These are phyloP conservation scores for Phylloscopus collybita DNA, from an alignment of 2,797 vertebrate species.

Conservation along the genomic window DNA sequence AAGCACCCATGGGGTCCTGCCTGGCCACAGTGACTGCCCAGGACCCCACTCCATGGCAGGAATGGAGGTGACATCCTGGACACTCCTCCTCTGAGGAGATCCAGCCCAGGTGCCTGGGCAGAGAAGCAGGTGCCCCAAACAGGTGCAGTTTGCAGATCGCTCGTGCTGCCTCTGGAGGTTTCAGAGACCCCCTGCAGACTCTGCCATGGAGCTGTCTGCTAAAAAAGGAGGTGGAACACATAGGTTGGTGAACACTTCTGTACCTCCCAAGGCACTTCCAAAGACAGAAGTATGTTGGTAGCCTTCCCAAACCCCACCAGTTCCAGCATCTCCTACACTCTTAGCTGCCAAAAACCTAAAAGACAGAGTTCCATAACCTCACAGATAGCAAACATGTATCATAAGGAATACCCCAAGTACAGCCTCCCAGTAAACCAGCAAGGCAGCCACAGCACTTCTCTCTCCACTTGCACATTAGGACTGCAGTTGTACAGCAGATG, in stretches of 20 bases:
- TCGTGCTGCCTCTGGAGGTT: neutral
- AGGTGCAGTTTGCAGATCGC: neutral
- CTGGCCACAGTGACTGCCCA: neutral
- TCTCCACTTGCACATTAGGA: neutral
- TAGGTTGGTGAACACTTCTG: neutral
- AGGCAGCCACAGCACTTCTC: neutral
- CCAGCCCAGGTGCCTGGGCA: neutral
- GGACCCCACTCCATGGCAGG: accelerated
- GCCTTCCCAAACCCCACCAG: neutral
- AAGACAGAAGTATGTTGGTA: neutral
- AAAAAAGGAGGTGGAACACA: neutral
- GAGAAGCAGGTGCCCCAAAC: neutral
- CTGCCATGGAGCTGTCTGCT: neutral
- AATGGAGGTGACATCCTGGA: neutral
- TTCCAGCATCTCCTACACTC: neutral
- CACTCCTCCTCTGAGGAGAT: neutral
- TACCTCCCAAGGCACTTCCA: neutral
- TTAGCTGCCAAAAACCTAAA: neutral
- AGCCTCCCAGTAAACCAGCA: neutral
- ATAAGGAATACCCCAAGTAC: neutral
- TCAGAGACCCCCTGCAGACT: neutral
- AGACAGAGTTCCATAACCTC: neutral
- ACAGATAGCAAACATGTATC: neutral
- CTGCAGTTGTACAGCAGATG: neutral
- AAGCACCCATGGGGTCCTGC: neutral